Conservation (phyloP, 2,113 vertebrate genomes). For the Actinemys pallida region DNA sequence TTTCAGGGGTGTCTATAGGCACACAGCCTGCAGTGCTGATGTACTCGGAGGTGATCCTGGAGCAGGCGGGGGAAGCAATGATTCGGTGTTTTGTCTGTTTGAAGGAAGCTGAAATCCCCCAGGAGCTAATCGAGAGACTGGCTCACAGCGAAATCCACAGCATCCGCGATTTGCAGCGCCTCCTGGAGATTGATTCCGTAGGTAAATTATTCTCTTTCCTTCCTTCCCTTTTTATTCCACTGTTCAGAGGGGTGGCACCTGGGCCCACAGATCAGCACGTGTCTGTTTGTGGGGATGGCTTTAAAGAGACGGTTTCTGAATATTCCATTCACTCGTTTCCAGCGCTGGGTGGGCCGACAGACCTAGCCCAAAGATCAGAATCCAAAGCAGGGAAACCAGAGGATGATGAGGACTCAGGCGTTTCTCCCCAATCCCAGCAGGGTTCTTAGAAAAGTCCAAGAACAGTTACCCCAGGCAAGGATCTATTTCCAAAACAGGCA, state of each 20-base stretch:
- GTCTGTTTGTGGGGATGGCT: background rate
- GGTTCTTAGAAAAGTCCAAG: background rate
- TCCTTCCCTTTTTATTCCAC: slow-evolving; percentile 39
- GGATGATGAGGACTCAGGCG: slow-evolving; percentile 65
- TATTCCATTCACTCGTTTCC: background rate
- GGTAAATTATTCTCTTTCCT: slow-evolving; percentile 94
- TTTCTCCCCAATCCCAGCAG: slow-evolving; percentile 41
- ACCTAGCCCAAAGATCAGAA: slow-evolving; percentile 69
- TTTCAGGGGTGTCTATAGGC: background rate
- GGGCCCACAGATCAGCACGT: background rate
- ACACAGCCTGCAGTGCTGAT: background rate
- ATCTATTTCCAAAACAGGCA: background rate
- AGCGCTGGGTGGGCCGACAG: background rate
- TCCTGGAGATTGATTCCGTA: slow-evolving; percentile 98
- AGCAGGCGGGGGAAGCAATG: background rate
- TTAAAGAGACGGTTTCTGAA: background rate
- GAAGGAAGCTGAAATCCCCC: slow-evolving; percentile 94
- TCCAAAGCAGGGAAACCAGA: slow-evolving; percentile 49
- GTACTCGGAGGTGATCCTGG: background rate
- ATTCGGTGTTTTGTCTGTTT: slow-evolving; percentile 56
- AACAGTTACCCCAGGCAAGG: slow-evolving; percentile 3
- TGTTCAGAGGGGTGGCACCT: slow-evolving; percentile 23
- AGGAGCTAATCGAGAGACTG: slow-evolving; percentile 94
- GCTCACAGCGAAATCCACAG: slow-evolving; percentile 96
- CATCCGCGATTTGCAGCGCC: slow-evolving; percentile 98